A percentile compares a stretch with the other conserved stretches of the same genome.
Evolutionary conservation across 2,113 vertebrate genomes (phyloP).

Genomic region (Mionectes macconnelli): DNA sequence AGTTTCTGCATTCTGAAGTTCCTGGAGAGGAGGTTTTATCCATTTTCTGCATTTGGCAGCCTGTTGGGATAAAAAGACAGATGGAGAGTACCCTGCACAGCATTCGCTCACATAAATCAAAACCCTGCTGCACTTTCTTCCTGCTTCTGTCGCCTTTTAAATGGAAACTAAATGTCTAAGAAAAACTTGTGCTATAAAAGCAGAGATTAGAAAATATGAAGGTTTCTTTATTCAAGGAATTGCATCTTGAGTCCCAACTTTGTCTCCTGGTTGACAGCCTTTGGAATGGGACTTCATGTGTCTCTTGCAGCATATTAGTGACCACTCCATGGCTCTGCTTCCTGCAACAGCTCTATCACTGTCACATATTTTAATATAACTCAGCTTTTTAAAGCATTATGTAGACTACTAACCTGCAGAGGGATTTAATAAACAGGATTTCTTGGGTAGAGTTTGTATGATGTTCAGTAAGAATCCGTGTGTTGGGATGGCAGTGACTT

Average conservation of each 20-base stretch:
- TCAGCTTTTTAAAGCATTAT: not conserved
- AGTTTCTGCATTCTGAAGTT: not conserved
- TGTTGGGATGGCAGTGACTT: not conserved
- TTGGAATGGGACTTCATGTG: not conserved
- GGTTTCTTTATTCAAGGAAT: not conserved
- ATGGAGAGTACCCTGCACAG: not conserved
- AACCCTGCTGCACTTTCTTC: not conserved
- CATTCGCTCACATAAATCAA: not conserved
- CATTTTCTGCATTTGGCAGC: not conserved
- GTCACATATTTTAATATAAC: not conserved
- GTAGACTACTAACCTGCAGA: not conserved
- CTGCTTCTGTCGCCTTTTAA: not conserved
- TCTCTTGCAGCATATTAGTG: not conserved
- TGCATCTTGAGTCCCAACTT: not conserved
- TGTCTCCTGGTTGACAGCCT: not conserved
- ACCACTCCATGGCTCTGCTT: not conserved
- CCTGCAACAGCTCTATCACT: not conserved
- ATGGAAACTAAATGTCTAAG: not conserved
- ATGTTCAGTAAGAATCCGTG: not conserved
- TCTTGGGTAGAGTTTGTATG: not conserved
- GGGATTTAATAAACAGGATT: not conserved
- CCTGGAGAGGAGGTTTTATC: not conserved
- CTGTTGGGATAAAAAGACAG: not conserved
- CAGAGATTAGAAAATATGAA: not conserved
- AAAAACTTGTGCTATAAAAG: not conserved